Base-by-base conservation (phyloP, 2,888 invertebrate species). In the Mesoligia furuncula region DNA sequence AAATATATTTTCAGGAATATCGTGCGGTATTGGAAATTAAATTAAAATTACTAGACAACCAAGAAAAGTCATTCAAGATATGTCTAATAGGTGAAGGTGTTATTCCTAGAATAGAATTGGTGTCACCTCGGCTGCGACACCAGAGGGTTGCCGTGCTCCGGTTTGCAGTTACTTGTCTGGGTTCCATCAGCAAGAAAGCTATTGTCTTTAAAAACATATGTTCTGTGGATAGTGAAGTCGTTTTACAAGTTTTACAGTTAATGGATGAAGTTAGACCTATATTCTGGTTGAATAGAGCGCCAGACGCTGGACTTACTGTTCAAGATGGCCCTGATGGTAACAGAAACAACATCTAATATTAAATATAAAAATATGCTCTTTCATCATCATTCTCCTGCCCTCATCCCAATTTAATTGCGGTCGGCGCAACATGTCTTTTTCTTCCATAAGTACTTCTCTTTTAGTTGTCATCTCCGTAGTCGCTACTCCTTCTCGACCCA, bases 61-160 rank as follows among this genome's bases (percentile, higher is more conserved):
- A 95, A 85, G 93, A 95, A 83, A 92, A 94, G 81, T 93, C 94
- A 8, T 96, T 94, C 83, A 95, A 94, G 88, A 93, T 96, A 85
- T 96, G 96, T 84, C 87, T 96, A 42, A 94, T 96, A 64, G 96
- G 96, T 6, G 95, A 95, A 92, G 96, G 96, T 42, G 94, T 94
- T 5, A 96, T 96, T 88, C 96, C 96, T 0, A 93, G 96, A 81
- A 94, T 96, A 84, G 84, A 89, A 71, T 83, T 96, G 83, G 62
- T 95, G 6, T 85, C 89, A 45, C 96, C 96, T 1, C 82, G 76
- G 39, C 77, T 94, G 48, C 92, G 85, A 81, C 92, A 93, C 59
- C 90, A 93, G 42, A 92, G 92, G 78, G 87, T 93, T 36, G 90
- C 93, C 7, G 42, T 89, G 20, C 89, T 96, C 0, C 89, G 87